Evolutionary conservation across 2,888 invertebrate species (phyloP), one percentile per base, ranked within the genome.

Genomic region (Gryllus longicercus): DNA sequence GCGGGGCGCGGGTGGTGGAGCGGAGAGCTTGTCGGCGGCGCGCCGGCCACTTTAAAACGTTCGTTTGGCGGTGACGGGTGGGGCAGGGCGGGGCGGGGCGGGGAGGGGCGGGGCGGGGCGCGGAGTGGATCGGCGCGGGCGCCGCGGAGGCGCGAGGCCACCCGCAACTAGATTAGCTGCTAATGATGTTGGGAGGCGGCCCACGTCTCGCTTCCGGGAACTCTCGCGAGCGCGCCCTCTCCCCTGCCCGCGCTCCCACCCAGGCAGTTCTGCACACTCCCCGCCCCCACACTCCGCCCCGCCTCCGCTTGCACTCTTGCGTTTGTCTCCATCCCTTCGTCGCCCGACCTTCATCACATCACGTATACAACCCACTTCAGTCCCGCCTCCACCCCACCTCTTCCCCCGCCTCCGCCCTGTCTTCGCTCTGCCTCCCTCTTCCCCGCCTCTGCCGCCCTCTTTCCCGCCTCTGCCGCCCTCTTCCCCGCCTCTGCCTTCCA

Each of bases 101-200:
- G 14, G 18, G 3, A 5, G 0, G 18, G 8, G 10, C 5, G 14
- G 2, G 8, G n/a, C 12, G 18, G 63, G 63, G 21, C 21, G 21
- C 0, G 63, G 2, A 63, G 63, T 63, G 63, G 16, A 11, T 11
- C 11, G n/a, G n/a, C 10, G 14, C n/a, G 63, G 38, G 38, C 8
- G 38, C 38, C 14, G 63, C n/a, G n/a, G 11, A 18, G 63, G 16
- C 14, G 14, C 63, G n/a, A 63, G 63, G 14, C n/a, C 16, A 4
- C 63, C n/a, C 16, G 63, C 63, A 63, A 63, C 16, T 63, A 63
- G 63, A 63, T 63, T 63, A 63, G 63, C 63, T 5, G 63, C 63
- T 63, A 63, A 63, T 63, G 63, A 63, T n/a, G 63, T 63, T 63
- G 63, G 63, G 63, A 63, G n/a, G 63, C 63, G 16, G 63, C n/a